phyloP scores from a whole-genome alignment of 2,888 invertebrate species.

The Acronicta psi region DNA sequence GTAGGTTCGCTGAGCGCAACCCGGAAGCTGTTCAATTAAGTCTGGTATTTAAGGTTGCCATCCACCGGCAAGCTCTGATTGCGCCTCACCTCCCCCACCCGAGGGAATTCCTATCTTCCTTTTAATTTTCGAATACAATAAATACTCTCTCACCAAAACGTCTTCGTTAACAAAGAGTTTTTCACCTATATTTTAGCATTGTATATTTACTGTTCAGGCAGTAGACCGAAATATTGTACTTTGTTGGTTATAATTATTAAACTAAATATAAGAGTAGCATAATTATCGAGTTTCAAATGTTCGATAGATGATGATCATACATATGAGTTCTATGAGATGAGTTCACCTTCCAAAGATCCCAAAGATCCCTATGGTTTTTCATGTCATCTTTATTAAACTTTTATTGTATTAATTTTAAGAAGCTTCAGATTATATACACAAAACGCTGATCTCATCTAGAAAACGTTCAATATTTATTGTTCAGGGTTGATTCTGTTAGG shows the following conservation, averaged over 20 bases:
- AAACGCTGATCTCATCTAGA: conserved; percentile 19
- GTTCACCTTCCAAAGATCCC: too few relatives aligned
- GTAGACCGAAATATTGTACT: too few relatives aligned
- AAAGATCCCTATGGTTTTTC: conserved; percentile 33
- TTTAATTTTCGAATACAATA: conserved; percentile 88
- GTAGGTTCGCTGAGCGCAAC: conserved; percentile 75
- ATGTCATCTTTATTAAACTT: conserved; percentile 41
- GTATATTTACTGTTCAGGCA: conserved; percentile 26
- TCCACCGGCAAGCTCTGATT: conserved; percentile 85
- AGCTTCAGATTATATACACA: conserved; percentile 15
- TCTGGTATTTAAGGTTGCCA: conserved; percentile 87
- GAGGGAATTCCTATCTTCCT: conserved; percentile 78
- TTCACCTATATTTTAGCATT: conserved; percentile 39
- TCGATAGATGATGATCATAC: conserved; percentile 13
- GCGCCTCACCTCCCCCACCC: conserved; percentile 73
- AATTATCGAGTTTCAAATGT: conserved; percentile 23
- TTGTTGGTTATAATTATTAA: too few relatives aligned
- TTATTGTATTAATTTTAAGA: conserved; percentile 22
- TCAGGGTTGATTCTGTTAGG: not conserved
- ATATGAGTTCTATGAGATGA: too few relatives aligned
- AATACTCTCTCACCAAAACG: conserved; percentile 77
- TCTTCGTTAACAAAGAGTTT: conserved; percentile 67
- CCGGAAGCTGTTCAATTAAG: conserved; percentile 88
- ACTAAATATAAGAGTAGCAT: not conserved
- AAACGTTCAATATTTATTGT: conserved; percentile 16